Conservation (phyloP, 1,140 invertebrate genomes). For the Caenorhabditis latens region DNA sequence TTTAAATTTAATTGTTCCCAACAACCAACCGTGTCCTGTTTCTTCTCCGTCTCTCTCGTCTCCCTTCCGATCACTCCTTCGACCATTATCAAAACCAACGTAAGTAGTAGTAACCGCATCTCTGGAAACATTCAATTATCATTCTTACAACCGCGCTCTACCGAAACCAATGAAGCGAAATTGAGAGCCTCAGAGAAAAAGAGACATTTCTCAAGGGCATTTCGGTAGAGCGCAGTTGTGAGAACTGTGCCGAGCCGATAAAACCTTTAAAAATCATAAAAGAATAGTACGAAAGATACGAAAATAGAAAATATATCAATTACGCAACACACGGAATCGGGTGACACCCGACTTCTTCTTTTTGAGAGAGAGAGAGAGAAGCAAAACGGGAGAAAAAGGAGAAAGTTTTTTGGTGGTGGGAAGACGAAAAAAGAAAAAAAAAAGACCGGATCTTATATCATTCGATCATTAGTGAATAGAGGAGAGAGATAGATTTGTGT, state of each 20-base stretch:
- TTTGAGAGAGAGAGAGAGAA: neutral
- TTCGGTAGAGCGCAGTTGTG: no score
- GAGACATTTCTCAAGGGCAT: no score
- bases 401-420: constrained; percentile 25
- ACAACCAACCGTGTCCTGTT: constrained; percentile 15
- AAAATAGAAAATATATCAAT: neutral
- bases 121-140: neutral
- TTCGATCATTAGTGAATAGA: neutral
- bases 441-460: constrained; percentile 38
- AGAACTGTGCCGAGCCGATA: no score
- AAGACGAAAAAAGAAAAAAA: neutral
- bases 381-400: constrained; percentile 32
- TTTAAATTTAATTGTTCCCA: neutral
- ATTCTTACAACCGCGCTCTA: no score
- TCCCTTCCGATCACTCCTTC: neutral
- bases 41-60: neutral
- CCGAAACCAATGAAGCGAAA: no score
- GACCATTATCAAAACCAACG: neutral
- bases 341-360: no score
- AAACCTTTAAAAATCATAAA: neutral
- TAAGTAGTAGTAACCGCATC: neutral
- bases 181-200: no score
- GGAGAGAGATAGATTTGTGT: neutral
- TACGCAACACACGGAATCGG: constrained; percentile 1
- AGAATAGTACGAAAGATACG: neutral